A percentile compares a stretch with the other conserved stretches of the same genome.
phyloP scores from a whole-genome alignment of 2,888 invertebrate genomes.

The Callimorpha dominula region DNA sequence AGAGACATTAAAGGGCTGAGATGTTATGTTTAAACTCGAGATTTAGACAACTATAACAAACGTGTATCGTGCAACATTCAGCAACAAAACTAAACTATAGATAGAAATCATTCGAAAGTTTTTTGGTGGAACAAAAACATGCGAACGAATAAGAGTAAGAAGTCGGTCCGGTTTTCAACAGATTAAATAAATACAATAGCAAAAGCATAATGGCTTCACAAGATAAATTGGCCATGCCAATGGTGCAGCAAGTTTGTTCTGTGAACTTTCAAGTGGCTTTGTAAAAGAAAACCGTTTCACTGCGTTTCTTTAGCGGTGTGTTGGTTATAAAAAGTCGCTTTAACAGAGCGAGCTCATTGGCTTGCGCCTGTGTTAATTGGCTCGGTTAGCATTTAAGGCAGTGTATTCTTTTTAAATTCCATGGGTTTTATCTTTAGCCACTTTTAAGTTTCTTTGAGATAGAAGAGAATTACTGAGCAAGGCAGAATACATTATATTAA shows the following conservation, averaged over 20 bases:
- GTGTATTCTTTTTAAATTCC: slow-evolving; percentile 25
- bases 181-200: slow-evolving; percentile 11
- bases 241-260: slow-evolving; percentile 35
- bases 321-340: slow-evolving; percentile 41
- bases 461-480: slow-evolving; percentile 10
- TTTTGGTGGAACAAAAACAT: neutral
- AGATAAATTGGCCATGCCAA: slow-evolving; percentile 44
- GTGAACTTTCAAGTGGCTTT: slow-evolving; percentile 44
- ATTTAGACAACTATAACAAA: too few relatives aligned
- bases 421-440: slow-evolving; percentile 19
- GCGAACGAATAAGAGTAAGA: neutral
- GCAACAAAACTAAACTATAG: neutral
- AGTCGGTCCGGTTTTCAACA: too few relatives aligned
- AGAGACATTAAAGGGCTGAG: too few relatives aligned
- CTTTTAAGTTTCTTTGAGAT: slow-evolving; percentile 21
- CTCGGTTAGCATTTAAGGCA: slow-evolving; percentile 27
- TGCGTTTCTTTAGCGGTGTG: slow-evolving; percentile 36
- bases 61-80: too few relatives aligned
- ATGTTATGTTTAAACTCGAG: too few relatives aligned
- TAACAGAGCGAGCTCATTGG: slow-evolving; percentile 48
- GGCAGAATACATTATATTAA: slow-evolving; percentile 4
- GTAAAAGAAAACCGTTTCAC: slow-evolving; percentile 35
- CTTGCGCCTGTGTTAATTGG: slow-evolving; percentile 49
- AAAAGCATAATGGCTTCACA: slow-evolving; percentile 15
- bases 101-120: neutral